A percentile compares a stretch with the other conserved stretches of the same genome.
Conservation (phyloP, 92 coral and sea anemone species). For the Zoanthus gigantus region DNA sequence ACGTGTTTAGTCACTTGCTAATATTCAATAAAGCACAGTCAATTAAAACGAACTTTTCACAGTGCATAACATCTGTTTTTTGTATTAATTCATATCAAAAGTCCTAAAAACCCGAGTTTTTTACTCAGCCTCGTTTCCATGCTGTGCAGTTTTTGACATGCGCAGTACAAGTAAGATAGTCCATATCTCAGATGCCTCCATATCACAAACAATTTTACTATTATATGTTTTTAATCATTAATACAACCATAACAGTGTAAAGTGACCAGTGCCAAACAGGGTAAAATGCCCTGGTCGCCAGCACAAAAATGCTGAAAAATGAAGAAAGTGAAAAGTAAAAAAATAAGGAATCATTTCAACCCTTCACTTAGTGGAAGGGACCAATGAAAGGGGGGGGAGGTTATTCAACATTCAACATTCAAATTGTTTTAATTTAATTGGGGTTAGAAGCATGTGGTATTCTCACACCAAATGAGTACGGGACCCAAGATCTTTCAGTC, state of each 20-base stretch:
- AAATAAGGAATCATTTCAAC: neutral
- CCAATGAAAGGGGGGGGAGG: neutral
- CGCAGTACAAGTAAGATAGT: no score
- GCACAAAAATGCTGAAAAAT: neutral
- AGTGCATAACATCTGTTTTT: no score
- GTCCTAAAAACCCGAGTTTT: no score
- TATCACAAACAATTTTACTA: no score
- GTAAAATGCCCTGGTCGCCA: neutral
- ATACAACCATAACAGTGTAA: neutral
- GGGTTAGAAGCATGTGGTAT: neutral
- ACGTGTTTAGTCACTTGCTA: neutral
- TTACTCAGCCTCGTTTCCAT: no score
- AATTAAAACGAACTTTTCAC: no score
- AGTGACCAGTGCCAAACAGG: neutral
- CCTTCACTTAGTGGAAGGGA: neutral
- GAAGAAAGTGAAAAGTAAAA: neutral
- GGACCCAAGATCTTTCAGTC: neutral
- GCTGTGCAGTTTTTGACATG: no score
- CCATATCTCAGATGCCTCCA: no score
- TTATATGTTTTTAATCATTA: no score
- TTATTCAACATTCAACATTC: neutral
- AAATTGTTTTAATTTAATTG: neutral
- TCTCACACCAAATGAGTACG: neutral
- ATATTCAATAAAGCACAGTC: neutral
- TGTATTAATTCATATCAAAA: no score